Base-by-base conservation (phyloP, 2,888 invertebrate species). In the Scelioninae gen. 1 region DNA sequence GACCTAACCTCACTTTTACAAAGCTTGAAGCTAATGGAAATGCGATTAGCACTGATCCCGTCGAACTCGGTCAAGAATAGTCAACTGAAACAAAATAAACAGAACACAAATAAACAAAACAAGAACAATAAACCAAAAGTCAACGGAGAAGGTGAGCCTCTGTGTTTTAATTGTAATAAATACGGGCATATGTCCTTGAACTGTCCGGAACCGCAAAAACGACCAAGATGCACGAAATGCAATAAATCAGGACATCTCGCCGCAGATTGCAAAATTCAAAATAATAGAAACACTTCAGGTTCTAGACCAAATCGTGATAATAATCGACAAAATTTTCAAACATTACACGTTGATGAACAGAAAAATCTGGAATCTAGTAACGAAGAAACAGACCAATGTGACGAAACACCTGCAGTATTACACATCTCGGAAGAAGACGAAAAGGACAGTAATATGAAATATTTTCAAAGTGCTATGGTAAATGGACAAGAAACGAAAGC, bases 101-200 rank as follows among this genome's bases (percentile, higher is more conserved):
- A 1, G 23, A 23, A 4, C 23, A 6, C 10, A 8, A 32, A 6
- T 0, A 74, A 63, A 10, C 72, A 53, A 55, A 45, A 15, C 16
- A 23, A 13, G 0, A 74, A 65, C 31, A 66, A 66, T 10, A 74
- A 63, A 11, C 74, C 62, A 45, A 45, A 16, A 38, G 13, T 15
- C 0, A 75, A 65, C 32, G 75, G 58, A 13, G 68, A 68, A 34
- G 68, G 62, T 0, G 60, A 69, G 7, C 40, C 43, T 31, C 49
- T 63, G 1, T 78, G 63, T 40, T 78, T 47, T 13, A 63, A 78
- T 32, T 62, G 69, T n/a, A 13, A 56, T 0, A 47, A 78, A 6
- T 78, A 78, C n/a, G 69, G 77, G 0, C 63, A 69, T 32, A 7
- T 69, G 5, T 78, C 56, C 0, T 9, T 69, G 6, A 55, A 78